A percentile compares a stretch with the other conserved stretches of the same genome.
Conservation (phyloP, 2,113 vertebrate genomes). For the Dasyprocta punctata region DNA sequence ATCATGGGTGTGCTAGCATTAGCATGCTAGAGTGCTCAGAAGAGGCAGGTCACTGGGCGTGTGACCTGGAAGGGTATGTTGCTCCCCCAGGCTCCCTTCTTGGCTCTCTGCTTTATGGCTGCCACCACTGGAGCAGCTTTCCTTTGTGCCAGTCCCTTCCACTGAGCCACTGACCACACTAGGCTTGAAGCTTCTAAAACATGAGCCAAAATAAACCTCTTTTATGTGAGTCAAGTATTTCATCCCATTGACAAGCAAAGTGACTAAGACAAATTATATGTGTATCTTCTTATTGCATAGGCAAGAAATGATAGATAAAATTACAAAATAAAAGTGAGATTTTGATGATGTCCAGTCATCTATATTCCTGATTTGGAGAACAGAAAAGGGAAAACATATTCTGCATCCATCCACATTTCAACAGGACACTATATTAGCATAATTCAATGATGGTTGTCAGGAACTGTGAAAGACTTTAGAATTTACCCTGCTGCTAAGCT, state of each 20-base stretch:
- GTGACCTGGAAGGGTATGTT: background rate
- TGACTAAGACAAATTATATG: background rate
- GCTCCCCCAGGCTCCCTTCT: background rate
- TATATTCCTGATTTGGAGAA: background rate
- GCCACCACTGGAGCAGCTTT: background rate
- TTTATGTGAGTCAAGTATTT: background rate
- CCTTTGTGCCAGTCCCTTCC: background rate
- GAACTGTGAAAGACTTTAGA: background rate
- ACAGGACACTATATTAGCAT: background rate
- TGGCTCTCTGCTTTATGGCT: background rate
- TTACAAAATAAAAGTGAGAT: background rate
- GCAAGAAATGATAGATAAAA: background rate
- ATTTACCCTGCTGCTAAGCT: background rate
- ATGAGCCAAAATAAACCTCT: background rate
- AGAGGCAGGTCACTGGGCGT: background rate
- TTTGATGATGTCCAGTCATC: conserved; percentile 2
- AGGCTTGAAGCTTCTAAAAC: background rate
- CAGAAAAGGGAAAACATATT: background rate
- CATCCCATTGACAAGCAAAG: background rate
- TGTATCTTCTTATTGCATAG: background rate
- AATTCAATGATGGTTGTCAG: background rate
- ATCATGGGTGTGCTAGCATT: background rate
- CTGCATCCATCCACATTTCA: background rate
- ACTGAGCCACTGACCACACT: background rate
- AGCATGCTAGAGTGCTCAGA: background rate